Evolutionary conservation across 2,797 vertebrate genomes (phyloP), one percentile per base, ranked within the genome.

Genomic region (Aphelocoma californica): DNA sequence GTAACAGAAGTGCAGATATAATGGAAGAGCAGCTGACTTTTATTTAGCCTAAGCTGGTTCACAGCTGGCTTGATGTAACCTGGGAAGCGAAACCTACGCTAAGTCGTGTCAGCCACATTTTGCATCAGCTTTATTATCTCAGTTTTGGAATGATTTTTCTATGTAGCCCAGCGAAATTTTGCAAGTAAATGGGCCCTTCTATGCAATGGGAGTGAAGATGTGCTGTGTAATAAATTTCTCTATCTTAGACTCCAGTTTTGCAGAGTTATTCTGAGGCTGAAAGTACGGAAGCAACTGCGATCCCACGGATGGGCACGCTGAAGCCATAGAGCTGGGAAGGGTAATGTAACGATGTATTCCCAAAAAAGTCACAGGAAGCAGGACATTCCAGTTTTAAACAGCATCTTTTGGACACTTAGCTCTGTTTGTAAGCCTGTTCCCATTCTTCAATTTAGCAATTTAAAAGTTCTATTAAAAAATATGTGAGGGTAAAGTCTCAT

Each of bases 41-140:
- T 71, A 64, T 78, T 82, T 48, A 79, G 20, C 40, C 60, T 42
- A 10, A 82, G 36, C 36, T 91, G n/a, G n/a, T 69, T 95, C 34
- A n/a, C 70, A 84, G 80, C 28, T 36, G 48, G n/a, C 45, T 88
- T 79, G 51, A n/a, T 14, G 38, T 61, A 65, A 48, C 16, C 53
- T 54, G 36, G 25, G 72, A 58, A 85, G 44, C 5, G 4, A 91
- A 91, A 56, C 28, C 36, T 32, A 6, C 12, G 3, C 48, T 54
- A 66, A 67, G 26, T 50, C 0, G 0, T 44, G 56, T 15, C 81
- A 79, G 58, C 20, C 44, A 12, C 14, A 1, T 53, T 85, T 56
- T 85, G n/a, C 45, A 57, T 74, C 81, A 42, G 40, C 53, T 95
- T 85, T 73, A 45, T 82, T 38, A 77, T 60, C 28, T 82, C 78